These are phyloP conservation scores for Anoplolepis gracilipes DNA, from an alignment of 1,140 invertebrate species.

Conservation along the genomic window DNA sequence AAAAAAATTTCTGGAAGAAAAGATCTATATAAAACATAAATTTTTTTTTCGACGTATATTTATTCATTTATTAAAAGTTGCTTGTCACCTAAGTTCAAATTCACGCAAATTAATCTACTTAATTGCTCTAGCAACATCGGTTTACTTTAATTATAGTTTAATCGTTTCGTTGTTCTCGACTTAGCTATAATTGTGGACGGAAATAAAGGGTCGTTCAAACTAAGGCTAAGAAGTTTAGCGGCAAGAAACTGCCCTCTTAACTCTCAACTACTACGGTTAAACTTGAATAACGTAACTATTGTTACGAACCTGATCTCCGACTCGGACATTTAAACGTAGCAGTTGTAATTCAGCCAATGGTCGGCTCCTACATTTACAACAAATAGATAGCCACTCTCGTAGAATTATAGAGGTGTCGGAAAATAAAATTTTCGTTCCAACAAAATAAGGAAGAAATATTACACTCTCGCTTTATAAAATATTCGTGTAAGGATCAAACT, in stretches of 20 bases:
- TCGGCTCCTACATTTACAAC: neutral
- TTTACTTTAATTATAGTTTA: conserved; percentile 45
- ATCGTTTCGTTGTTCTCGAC: neutral
- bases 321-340: conserved; percentile 5
- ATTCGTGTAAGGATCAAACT: neutral
- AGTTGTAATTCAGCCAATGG: neutral
- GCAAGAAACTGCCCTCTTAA: conserved; percentile 39
- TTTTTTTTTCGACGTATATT: neutral
- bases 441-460: neutral
- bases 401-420: neutral
- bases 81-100: neutral
- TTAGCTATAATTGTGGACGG: conserved; percentile 17
- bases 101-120: conserved; percentile 14
- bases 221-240: conserved; percentile 29
- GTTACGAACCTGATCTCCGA: neutral
- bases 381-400: neutral
- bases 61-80: neutral
- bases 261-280: conserved; percentile 7
- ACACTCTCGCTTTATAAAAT: neutral
- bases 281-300: conserved; percentile 18
- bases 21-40: neutral
- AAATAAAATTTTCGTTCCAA: neutral
- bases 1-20: neutral
- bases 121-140: conserved; percentile 7
- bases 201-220: conserved; percentile 18